Evolutionary conservation across 2,888 invertebrate species (phyloP), one percentile per base, ranked within the genome.

Genomic region (Hartigia nigra): DNA sequence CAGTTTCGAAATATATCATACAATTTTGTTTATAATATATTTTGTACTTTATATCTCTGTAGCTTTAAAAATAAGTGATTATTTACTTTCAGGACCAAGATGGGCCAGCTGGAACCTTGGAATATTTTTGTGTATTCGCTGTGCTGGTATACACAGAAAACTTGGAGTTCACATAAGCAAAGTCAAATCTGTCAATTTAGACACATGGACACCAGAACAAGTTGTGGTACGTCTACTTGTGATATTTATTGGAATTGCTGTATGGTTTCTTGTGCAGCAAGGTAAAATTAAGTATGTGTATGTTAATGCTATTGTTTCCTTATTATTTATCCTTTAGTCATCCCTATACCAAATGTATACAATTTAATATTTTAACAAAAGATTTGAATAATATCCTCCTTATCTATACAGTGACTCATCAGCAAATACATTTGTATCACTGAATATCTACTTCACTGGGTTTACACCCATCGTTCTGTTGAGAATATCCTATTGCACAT

Each of bases 61-160:
- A 55, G 23, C 1, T 55, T 55, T 55, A 23, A 23, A 23, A 55
- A 4, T 55, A 1, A 55, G 9, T 55, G 55, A 9, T 9, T 55
- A 55, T 55, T 55, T 55, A 55, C 72, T 88, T 89, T 4, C 90
- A 98, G 98, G 99, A 91, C 99, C 99, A 79, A 95, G 99, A 92
- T 99, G 99, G 99, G 99, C 99, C 75, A 98, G 98, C 84, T 99
- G 99, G 98, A 99, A 99, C 92, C 93, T 99, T 84, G 99, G 99
- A 72, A 97, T 99, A 87, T 99, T 99, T 92, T 93, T 99, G 76
- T 99, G 99, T 92, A 99, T 99, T 91, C 95, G 99, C 78, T 99
- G 99, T 92, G 99, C 99, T 23, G 99, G 99, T 34, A 99, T 99
- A 89, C 99, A 99, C 93, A 95, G 99, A 82, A 99, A 99, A 92